Evolutionary conservation across 2,113 vertebrate species (phyloP).

Genomic region (Picathartes gymnocephalus): DNA sequence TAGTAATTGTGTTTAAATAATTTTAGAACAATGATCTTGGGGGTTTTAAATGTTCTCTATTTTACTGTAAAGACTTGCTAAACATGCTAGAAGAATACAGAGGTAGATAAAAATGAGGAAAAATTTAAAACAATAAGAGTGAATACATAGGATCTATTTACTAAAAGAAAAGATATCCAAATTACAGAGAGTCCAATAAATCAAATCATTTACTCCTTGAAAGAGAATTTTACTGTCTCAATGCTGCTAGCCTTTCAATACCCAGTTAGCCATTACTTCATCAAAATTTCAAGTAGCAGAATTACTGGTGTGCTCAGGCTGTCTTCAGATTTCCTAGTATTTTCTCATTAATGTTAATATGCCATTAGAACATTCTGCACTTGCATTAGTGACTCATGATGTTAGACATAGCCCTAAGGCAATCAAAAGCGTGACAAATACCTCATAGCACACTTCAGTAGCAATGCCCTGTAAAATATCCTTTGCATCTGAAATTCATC

Average conservation of each 20-base stretch:
- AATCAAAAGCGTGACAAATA: background rate
- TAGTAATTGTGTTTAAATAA: background rate
- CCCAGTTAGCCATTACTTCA: background rate
- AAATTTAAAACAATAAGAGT: background rate
- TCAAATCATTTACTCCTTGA: background rate
- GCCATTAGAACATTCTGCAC: background rate
- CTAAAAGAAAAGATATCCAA: background rate
- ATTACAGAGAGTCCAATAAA: background rate
- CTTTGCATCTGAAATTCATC: background rate
- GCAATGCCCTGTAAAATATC: background rate
- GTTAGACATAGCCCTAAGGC: background rate
- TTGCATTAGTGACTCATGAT: background rate
- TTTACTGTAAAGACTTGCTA: background rate
- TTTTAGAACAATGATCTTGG: background rate
- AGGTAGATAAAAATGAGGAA: background rate
- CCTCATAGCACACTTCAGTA: background rate
- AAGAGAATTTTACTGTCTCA: background rate
- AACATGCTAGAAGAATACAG: background rate
- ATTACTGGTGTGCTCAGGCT: background rate
- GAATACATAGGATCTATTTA: background rate
- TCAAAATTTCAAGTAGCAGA: background rate
- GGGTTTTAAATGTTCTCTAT: background rate
- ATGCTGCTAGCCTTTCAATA: background rate
- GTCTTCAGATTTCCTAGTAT: background rate
- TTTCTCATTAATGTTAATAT: conserved; percentile 1